Conservation (phyloP, 30 jellyfish, hydroid and myxozoan species). For the Rhopilema esculentum region DNA sequence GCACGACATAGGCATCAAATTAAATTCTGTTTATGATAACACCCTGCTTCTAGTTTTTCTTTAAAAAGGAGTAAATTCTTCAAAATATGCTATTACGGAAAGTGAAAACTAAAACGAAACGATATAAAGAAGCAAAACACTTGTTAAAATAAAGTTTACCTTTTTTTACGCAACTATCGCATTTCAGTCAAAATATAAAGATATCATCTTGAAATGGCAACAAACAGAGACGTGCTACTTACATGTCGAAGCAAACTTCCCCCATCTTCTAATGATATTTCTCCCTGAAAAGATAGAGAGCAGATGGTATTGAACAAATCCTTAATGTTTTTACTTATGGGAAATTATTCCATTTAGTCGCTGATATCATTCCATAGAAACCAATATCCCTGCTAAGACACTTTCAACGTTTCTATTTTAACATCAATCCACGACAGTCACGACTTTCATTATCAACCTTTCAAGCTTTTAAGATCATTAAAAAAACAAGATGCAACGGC, state of each 20-base stretch:
- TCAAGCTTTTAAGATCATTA: neutral
- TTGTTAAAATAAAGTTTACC: too few species aligned
- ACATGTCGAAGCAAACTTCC: constrained; percentile 74
- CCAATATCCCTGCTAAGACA: neutral
- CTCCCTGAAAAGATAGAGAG: constrained; percentile 43
- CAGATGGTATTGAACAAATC: neutral
- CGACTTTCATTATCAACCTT: neutral
- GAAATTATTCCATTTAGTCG: neutral
- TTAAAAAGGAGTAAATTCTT: too few species aligned
- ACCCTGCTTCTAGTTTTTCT: too few species aligned
- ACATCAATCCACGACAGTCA: neutral
- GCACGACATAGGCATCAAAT: too few species aligned
- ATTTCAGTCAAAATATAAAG: too few species aligned
- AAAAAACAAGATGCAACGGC: neutral
- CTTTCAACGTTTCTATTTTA: neutral
- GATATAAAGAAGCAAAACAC: too few species aligned
- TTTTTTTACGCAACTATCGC: too few species aligned
- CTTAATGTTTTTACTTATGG: neutral
- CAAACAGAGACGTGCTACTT: neutral
- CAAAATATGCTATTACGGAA: too few species aligned
- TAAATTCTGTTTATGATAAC: too few species aligned
- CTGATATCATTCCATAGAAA: neutral
- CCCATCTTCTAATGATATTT: constrained; percentile 46
- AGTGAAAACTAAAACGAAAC: too few species aligned
- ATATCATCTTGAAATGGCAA: neutral